Base-by-base conservation (phyloP, 2,888 invertebrate species). In the Drosophila anomalata region DNA sequence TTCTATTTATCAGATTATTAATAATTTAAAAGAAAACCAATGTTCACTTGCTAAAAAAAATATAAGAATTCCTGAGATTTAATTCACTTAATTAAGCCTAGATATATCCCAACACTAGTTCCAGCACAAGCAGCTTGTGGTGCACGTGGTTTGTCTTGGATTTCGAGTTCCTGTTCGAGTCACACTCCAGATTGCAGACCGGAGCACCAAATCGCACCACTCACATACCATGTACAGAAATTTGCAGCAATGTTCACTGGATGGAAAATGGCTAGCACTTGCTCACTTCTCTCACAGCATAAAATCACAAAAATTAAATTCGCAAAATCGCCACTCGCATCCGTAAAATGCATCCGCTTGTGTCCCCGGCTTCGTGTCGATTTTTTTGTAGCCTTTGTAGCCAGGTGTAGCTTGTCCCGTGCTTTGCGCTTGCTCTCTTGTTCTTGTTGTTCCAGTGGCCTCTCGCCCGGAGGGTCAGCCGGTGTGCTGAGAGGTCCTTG, bases 141-240 rank as follows among this genome's bases (percentile, higher is more conserved):
- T 48, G 69, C 69, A 69, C 69, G 50, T 60, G 65, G 66, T 65
- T 65, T 22, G 65, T 51, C 44, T 65, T 65, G 52, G 65, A 65
- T 47, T 62, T 61, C 47, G 61, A 55, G 29, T 65, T 44, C 65
- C 51, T n/a, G 52, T 55, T 39, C 63, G 36, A 52, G 51, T 44
- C 63, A 44, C 65, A 52, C 36, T 46, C 20, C 63, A 65, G 65
- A 65, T 31, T 52, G 63, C 63, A 65, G 63, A 24, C 36, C 42
- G 52, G 46, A 65, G 68, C 67, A 67, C 67, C 68, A 55, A 67
- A 50, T 53, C 65, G 67, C 67, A 67, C 67, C 56, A 22, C n/a
- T 55, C 68, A 67, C 67, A 26, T 26, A 48, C 33, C 17, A n/a
- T 70, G 69, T 70, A 70, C 62, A 70, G 54, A 61, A 66, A 2